Percentiles rank a stretch among this genome's conserved stretches.
Evolutionary conservation across 2,113 vertebrate genomes (phyloP).

Genomic region (Corydoras sp.): DNA sequence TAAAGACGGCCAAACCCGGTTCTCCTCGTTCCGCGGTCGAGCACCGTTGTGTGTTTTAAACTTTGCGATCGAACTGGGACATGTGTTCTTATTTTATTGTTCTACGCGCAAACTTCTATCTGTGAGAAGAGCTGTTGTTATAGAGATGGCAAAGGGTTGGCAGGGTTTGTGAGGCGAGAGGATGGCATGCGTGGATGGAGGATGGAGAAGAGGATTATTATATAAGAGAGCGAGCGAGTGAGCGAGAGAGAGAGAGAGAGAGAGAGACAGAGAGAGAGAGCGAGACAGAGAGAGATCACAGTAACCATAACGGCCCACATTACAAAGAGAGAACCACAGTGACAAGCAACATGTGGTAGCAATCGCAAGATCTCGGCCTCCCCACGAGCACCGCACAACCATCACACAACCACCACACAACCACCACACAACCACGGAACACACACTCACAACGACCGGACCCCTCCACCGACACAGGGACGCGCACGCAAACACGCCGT

Average conservation of each 20-base stretch:
- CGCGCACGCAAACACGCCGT: no score
- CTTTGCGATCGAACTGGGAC: no score
- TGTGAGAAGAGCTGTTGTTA: slow-evolving; percentile 59
- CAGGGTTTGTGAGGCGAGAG: slow-evolving; percentile 56
- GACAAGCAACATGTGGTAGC: slow-evolving; percentile 53
- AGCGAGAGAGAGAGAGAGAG: no score
- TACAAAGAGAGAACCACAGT: slow-evolving; percentile 59
- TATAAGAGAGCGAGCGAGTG: no score
- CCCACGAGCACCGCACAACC: slow-evolving; percentile 12
- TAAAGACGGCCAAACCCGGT: no score
- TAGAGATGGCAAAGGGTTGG: slow-evolving; percentile 57
- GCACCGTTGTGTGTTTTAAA: no score
- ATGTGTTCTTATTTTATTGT: no score
- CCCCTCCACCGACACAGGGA: slow-evolving; percentile 8
- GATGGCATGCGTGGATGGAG: slow-evolving; percentile 56
- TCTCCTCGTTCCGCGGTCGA: no score
- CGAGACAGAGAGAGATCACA: slow-evolving; percentile 39
- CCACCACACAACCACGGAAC: neutral
- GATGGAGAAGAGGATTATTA: slow-evolving; percentile 59
- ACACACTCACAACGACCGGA: slow-evolving; percentile 28
- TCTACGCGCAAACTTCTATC: neutral
- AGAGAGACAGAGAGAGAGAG: no score
- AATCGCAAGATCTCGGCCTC: slow-evolving; percentile 49
- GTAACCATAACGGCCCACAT: slow-evolving; percentile 68
- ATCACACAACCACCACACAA: no score